phyloP scores from a whole-genome alignment of 1,140 invertebrate species.

The Portunus trituberculatus region DNA sequence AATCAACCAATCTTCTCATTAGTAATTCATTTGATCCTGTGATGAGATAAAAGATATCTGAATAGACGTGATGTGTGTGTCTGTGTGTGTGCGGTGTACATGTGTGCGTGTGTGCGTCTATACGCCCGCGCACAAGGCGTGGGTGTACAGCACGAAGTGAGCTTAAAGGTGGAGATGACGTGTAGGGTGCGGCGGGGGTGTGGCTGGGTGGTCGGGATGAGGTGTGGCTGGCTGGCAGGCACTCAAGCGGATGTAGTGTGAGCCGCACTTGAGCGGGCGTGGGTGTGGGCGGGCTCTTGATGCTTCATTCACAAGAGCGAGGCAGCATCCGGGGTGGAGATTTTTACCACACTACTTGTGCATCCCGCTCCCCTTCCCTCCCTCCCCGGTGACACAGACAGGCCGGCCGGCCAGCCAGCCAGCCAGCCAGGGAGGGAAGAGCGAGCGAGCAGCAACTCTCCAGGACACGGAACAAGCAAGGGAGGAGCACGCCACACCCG shows the following conservation, averaged over 20 bases:
- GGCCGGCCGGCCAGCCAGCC: background rate
- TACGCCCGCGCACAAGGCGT: background rate
- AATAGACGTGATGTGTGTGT: background rate
- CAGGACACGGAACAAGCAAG: no score
- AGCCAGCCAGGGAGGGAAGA: no score
- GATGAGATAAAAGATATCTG: no score
- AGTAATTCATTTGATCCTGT: no score
- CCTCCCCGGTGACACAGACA: background rate
- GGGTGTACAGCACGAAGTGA: no score
- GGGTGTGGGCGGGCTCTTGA: background rate
- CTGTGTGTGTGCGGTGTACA: background rate
- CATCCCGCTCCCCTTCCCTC: background rate
- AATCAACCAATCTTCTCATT: no score
- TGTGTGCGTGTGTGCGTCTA: background rate
- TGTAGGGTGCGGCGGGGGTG: background rate
- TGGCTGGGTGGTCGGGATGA: background rate
- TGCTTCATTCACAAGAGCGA: background rate
- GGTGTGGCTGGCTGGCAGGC: background rate
- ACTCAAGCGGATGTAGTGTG: background rate
- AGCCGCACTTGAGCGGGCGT: background rate
- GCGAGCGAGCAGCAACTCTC: no score
- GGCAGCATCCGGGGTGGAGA: conserved; percentile 1
- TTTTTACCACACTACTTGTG: background rate
- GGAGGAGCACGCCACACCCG: no score
- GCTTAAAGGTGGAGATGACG: background rate